Evolutionary conservation across 2,888 invertebrate species (phyloP).

Genomic region (Callimorpha dominula): DNA sequence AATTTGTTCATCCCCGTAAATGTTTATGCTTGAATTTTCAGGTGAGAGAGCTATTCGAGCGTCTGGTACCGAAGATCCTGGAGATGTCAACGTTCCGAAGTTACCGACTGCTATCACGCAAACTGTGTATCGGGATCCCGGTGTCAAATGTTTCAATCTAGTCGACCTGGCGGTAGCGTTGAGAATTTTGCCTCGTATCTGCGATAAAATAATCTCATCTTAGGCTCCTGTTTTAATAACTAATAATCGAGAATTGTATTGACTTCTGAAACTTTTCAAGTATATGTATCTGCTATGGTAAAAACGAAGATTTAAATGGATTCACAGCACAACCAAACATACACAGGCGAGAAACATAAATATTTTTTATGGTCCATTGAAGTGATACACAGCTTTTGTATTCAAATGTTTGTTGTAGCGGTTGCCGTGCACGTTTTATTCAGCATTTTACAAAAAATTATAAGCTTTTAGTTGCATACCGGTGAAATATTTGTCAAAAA

Average conservation of each 20-base stretch:
- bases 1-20: conserved; percentile 88
- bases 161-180: conserved; percentile 91
- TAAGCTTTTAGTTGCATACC: conserved; percentile 58
- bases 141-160: conserved; percentile 90
- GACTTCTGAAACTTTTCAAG: conserved; percentile 57
- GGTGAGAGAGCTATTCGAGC: conserved; percentile 81
- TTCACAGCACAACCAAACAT: conserved; percentile 75
- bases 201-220: conserved; percentile 47
- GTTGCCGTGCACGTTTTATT: conserved; percentile 71
- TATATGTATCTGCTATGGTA: conserved; percentile 64
- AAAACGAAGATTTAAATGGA: conserved; percentile 79
- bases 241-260: conserved; percentile 41
- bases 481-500: conserved; percentile 49
- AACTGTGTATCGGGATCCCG: conserved; percentile 94
- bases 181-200: conserved; percentile 92
- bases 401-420: conserved; percentile 84
- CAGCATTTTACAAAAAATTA: conserved; percentile 64
- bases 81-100: conserved; percentile 78
- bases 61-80: conserved; percentile 79
- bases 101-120: conserved; percentile 96
- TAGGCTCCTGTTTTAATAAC: conserved; percentile 21
- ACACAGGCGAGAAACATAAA: conserved; percentile 82
- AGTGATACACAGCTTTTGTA: conserved; percentile 85
- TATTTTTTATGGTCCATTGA: conserved; percentile 86
- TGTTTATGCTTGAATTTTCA: conserved; percentile 69